Evolutionary conservation across 2,888 invertebrate genomes (phyloP), one percentile per base, ranked within the genome.

Genomic region (Scaptodrosophila latifasciaeformis): DNA sequence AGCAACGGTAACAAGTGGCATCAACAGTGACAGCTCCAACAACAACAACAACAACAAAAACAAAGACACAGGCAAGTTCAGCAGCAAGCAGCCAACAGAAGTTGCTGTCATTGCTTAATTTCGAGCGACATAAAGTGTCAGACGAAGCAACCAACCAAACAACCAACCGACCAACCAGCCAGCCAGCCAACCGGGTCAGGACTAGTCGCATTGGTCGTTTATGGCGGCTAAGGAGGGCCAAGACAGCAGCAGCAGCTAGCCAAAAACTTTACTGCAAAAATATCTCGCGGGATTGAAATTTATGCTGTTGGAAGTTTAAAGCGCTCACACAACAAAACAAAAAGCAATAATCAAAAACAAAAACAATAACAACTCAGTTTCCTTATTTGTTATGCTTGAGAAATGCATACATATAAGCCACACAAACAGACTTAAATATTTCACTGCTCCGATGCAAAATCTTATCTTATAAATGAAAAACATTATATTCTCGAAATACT

Each of bases 241-340:
- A 4, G 21, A 18, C 29, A 10, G 29, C 29, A 29, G 29, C 29
- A 29, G 29, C 29, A 29, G 37, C 13, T 15, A 37, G 27, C 29
- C 43, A 43, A 27, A 30, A 72, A 72, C 49, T 72, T 71, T 78
- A 40, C 54, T 64, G 57, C 49, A 52, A 37, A 66, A 69, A 56
- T 46, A 63, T 64, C 72, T 68, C 72, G 56, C 55, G 72, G 72
- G 72, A 74, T 79, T 74, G 77, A 68, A 74, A 76, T 74, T 74
- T 74, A 79, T 79, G 62, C 72, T 61, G 43, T 39, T 40, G 67
- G 61, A 60, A 74, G 62, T 79, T 71, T 76, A 76, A 66, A 71
- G 43, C 24, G 47, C 55, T 37, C 49, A 45, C 52, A 55, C 49
- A 44, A 29, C 31, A 40, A 40, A 27, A 50, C 35, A 39, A 49